Evolutionary conservation across 2,888 invertebrate genomes (phyloP), one percentile per base, ranked within the genome.

Genomic region (Endomychus coccineus): DNA sequence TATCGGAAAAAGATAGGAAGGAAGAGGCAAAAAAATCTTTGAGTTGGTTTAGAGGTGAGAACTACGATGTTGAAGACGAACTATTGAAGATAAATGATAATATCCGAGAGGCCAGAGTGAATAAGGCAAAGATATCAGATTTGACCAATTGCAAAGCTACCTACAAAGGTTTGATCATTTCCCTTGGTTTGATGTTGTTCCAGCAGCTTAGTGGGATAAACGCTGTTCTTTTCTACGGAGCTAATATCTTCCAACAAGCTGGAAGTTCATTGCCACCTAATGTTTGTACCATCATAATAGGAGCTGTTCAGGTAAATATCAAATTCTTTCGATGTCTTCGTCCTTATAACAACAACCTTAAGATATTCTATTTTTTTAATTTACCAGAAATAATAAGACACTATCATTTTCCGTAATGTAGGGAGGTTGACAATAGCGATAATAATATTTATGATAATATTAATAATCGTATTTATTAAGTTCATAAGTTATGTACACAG

Each of bases 11-110:
- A 49, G 71, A 71, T 3, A 70, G 73, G 48, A 60, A 58, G 22
- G 59, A 65, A 17, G 77, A 76, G 50, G 83, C 83, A 1, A 68
- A 73, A 42, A 66, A 70, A 14, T 71, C 80, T 1, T 54, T 84
- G 36, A 61, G 68, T 11, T 77, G 75, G 64, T 71, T 80, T 43
- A 63, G 82, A 51, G 80, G 80, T 11, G 65, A 71, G 3, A 69
- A 73, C 49, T 74, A 74, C 43, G 73, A 73, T 42, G 67, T 69
- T 22, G 74, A 71, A 25, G 65, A 71, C 12, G 79, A 80, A 61
- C 54, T 77, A 3, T 67, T 66, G 36, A 59, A 58, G 2, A 56
- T 76, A 19, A 68, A 67, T 25, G 71, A 73, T 43, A 60, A 67
- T 16, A 58, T 72, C 15, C 59, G 67, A 44, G 71, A 68, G 45